Evolutionary conservation across 2,888 invertebrate genomes (phyloP), one percentile per base, ranked within the genome.

Genomic region (Phaedon cochleariae): DNA sequence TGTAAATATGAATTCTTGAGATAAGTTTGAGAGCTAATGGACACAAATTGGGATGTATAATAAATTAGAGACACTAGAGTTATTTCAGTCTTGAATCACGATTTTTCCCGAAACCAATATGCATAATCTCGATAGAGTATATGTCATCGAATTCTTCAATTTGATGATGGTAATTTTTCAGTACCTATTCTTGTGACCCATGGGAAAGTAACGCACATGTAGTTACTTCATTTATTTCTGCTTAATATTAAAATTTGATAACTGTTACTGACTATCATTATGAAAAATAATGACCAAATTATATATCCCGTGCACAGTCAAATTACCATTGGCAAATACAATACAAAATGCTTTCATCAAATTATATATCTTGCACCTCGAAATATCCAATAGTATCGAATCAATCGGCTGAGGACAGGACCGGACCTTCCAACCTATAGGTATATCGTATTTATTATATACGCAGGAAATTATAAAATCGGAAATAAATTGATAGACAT

Each of bases 291-390:
- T 55, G 37, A 18, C 41, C 12, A 41, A 55, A 55, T 55, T 55
- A 12, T 15, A 55, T 53, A 59, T n/a, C 41, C 22, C 17, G 26
- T 54, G 37, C 22, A 54, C 12, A 60, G 34, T 59, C 48, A 57
- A 66, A 70, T 70, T 70, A 70, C 51, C 45, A 41, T 67, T 62
- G 57, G 63, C 65, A 63, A 68, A 65, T 63, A 58, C 51, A 65
- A 61, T 52, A 61, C 58, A 62, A 60, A 59, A 41, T 61, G 52
- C 54, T 48, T 48, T 52, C 59, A 61, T 59, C 64, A 70, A 64
- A 70, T 70, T 70, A 70, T 66, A 67, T 59, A 66, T 34, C 66
- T 65, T 57, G 63, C 62, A 61, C 62, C 63, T 61, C 65, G 63
- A 59, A 62, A 62, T 53, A 22, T 20, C 62, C 26, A 51, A 34